Conservation (phyloP, 1,140 invertebrate genomes). For the Atta cephalotes region DNA sequence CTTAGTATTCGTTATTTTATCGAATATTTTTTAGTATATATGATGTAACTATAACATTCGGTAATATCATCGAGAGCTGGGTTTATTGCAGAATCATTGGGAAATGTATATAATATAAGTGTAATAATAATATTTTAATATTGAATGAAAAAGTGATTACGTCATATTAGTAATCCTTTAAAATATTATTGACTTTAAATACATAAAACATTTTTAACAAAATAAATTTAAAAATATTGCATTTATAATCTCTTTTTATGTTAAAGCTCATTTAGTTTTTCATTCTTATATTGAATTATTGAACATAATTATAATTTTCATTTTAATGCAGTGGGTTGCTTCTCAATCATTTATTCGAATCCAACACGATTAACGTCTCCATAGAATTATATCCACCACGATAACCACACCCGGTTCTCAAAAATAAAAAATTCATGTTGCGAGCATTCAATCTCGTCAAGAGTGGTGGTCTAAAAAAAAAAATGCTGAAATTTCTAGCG, state of each 20-base stretch:
- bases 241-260: not conserved
- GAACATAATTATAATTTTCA: constrained; percentile 14
- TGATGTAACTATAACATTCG: not conserved
- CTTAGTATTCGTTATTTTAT: not conserved
- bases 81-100: constrained; percentile 24
- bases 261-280: not conserved
- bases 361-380: constrained; percentile 23
- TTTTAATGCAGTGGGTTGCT: not conserved
- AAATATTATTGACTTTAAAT: not conserved
- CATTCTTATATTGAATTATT: not conserved
- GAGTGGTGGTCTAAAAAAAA: constrained; percentile 16
- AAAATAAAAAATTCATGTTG: constrained; percentile 41
- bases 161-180: not conserved
- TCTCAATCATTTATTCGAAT: not conserved
- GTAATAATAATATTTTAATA: constrained; percentile 24
- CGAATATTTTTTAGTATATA: not conserved
- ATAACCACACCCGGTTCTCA: not conserved
- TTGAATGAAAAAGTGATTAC: not conserved
- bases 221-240: not conserved
- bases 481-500: constrained; percentile 43
- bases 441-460: constrained; percentile 33
- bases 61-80: not conserved
- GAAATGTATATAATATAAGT: constrained; percentile 9
- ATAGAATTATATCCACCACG: not conserved
- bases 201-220: not conserved